A percentile compares a stretch with the other conserved stretches of the same genome.
Evolutionary conservation across 2,888 invertebrate species (phyloP).

Genomic region (Amphimallon solstitiale): DNA sequence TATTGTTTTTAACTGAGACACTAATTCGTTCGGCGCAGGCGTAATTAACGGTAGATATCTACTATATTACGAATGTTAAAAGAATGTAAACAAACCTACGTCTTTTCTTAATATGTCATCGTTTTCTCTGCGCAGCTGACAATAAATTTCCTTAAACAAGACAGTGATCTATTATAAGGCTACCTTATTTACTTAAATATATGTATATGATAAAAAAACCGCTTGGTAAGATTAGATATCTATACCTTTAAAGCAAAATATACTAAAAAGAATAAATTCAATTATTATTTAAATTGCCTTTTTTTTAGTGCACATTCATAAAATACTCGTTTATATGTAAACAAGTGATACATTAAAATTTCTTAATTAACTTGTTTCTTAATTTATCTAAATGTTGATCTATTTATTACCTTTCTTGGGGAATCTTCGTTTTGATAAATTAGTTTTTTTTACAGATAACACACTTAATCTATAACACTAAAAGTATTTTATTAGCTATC

Average conservation of each 20-base stretch:
- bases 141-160: too few species aligned
- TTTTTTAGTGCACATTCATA: background rate
- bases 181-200: background rate
- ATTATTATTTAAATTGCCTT: conserved; percentile 1
- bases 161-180: too few species aligned
- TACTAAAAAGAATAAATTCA: background rate
- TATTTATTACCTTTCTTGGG: conserved; percentile 24
- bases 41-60: too few species aligned
- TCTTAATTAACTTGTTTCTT: conserved; percentile 26
- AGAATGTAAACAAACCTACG: too few species aligned
- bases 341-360: conserved; percentile 15
- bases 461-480: conserved; percentile 13
- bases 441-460: background rate
- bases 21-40: too few species aligned
- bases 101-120: too few species aligned
- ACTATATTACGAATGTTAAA: too few species aligned
- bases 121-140: too few species aligned
- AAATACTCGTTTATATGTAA: conserved; percentile 11
- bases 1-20: too few species aligned
- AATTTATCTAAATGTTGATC: conserved; percentile 30
- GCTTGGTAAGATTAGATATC: background rate
- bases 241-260: background rate
- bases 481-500: conserved; percentile 25
- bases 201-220: background rate
- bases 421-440: conserved; percentile 14